Conservation (phyloP, 2,113 vertebrate species). For the Cyprinodon tularosa region DNA sequence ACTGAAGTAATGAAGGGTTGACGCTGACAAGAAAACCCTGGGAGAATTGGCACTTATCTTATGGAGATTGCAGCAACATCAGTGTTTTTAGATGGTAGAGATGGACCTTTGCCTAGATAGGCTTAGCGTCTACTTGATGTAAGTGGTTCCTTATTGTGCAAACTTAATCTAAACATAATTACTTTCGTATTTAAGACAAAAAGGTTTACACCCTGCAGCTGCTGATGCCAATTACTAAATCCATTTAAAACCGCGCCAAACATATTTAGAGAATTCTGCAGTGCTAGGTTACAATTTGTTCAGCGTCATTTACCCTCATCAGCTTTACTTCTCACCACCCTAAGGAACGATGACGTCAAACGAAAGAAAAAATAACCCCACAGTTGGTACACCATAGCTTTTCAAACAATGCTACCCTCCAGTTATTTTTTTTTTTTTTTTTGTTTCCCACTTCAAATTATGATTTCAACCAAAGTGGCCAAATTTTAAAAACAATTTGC, state of each 20-base stretch:
- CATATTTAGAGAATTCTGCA: too few species aligned
- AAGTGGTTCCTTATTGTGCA: slow-evolving; percentile 5
- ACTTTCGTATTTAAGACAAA: not conserved
- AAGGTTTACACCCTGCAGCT: not conserved
- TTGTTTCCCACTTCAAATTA: too few species aligned
- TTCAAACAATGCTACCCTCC: too few species aligned
- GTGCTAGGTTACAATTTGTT: too few species aligned
- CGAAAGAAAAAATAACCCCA: too few species aligned
- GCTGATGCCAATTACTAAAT: not conserved
- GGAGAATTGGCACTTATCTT: slow-evolving; percentile 16
- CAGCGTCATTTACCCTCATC: too few species aligned
- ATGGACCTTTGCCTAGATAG: not conserved
- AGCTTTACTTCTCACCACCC: too few species aligned
- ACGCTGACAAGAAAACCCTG: slow-evolving; percentile 45
- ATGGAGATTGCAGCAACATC: slow-evolving; percentile 8
- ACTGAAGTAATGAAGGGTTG: slow-evolving; percentile 13
- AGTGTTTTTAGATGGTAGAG: not conserved
- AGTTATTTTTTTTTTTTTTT: too few species aligned
- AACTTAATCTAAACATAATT: slow-evolving; percentile 2
- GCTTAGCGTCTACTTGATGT: not conserved
- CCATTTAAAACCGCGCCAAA: not conserved
- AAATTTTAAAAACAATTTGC: too few species aligned
- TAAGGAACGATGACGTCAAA: too few species aligned
- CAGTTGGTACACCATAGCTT: too few species aligned
- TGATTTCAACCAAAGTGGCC: too few species aligned